phyloP scores from a whole-genome alignment of 2,113 vertebrate species.

The Orycteropus afer region DNA sequence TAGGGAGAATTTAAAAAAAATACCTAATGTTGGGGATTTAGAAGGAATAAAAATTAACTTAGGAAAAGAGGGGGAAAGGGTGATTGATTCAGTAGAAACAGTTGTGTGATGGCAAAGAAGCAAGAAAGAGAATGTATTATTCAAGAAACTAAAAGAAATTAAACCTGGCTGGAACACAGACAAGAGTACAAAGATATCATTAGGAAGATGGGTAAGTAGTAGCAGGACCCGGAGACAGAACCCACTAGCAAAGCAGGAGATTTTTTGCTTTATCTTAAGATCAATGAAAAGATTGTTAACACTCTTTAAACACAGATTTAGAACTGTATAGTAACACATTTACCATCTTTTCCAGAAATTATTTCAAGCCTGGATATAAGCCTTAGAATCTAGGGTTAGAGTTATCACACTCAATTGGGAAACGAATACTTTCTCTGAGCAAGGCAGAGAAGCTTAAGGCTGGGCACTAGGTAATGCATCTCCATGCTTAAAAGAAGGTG shows the following conservation, averaged over 20 bases:
- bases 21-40: neutral
- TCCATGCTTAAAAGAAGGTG: neutral
- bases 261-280: neutral
- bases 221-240: neutral
- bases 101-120: neutral
- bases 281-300: neutral
- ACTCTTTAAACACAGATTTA: neutral
- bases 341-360: neutral
- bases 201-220: neutral
- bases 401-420: neutral
- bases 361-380: neutral
- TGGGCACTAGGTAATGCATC: neutral
- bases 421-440: neutral
- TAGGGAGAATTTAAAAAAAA: neutral
- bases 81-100: neutral
- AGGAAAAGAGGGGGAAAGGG: neutral
- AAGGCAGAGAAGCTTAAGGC: neutral
- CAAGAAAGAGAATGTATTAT: neutral
- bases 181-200: neutral
- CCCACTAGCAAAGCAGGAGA: neutral
- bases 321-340: neutral
- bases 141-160: neutral
- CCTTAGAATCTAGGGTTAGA: neutral
- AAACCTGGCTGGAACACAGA: neutral
- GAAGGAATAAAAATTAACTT: neutral